Evolutionary conservation across 2,888 invertebrate species (phyloP).

Genomic region (Drosophila mimica): DNA sequence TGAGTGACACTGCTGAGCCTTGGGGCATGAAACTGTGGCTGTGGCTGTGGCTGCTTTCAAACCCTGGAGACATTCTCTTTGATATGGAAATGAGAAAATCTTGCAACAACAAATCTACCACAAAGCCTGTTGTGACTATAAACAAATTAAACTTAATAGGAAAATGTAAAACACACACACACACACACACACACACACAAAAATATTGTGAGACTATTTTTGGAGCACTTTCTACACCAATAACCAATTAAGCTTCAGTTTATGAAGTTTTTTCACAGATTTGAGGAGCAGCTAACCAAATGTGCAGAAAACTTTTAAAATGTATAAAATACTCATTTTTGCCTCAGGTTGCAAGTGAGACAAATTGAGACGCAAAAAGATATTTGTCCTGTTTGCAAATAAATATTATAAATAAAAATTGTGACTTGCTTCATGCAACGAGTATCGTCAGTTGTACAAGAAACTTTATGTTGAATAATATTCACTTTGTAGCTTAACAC

Average conservation of each 20-base stretch:
- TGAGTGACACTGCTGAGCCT: background rate
- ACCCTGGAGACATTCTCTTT: conserved; percentile 61
- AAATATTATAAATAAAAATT: too few species aligned
- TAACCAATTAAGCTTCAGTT: conserved; percentile 15
- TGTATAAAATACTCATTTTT: background rate
- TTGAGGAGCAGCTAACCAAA: background rate
- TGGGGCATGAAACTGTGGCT: too few species aligned
- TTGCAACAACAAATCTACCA: background rate
- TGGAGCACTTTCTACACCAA: conserved; percentile 11
- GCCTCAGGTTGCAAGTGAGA: background rate
- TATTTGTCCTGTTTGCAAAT: too few species aligned
- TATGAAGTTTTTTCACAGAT: background rate
- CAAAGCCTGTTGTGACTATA: conserved; percentile 21
- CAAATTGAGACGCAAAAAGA: background rate
- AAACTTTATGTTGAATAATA: background rate
- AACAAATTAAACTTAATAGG: background rate
- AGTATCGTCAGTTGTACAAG: background rate
- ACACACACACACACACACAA: background rate
- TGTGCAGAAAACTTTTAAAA: background rate
- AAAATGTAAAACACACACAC: background rate
- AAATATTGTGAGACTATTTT: conserved; percentile 23
- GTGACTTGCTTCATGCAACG: too few species aligned
- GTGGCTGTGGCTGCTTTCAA: background rate
- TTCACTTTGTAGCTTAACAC: background rate
- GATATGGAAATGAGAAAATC: conserved; percentile 63